Base-by-base conservation (phyloP, 2,888 invertebrate genomes). In the Luperina testacea region DNA sequence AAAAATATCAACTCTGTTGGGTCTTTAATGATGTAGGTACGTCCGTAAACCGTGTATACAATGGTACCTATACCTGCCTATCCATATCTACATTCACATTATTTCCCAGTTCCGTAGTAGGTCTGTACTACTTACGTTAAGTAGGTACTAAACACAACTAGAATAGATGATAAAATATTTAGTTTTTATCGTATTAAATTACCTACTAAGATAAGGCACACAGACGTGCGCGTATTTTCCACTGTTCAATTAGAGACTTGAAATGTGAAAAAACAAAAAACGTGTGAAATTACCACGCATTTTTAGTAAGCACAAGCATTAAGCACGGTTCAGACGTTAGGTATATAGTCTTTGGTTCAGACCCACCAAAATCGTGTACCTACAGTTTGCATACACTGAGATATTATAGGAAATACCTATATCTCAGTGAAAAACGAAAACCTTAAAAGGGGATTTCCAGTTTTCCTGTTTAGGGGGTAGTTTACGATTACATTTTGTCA, bases 171-270 rank as follows among this genome's bases (percentile, higher is more conserved):
- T 70, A 32, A 69, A 32, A 32, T 53, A 61, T 15, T 8, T 61
- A 32, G 8, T 59, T 59, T 57, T 32, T 57, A 57, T 32, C 69
- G 24, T 69, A 51, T 24, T 45, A 45, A 67, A 5, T 17, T 67
- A 42, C 45, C 68, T 70, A 69, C 57, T 24, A 59, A 59, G 70
- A 70, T 70, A 59, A 70, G 32, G 32, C 69, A 42, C 42, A 45
- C 45, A 11, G 11, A 15, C 13, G 5, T 53, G 32, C 20, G 24
- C 57, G 20, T 13, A 69, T 53, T 51, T 51, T 8, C 13, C 13
- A 20, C 1, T 48, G 27, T 69, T 69, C 27, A 48, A 20, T 27
- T 69, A 3, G 4, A 27, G 45, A 7, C 27, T 27, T 5, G 32
- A 32, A 32, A n/a, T n/a, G n/a, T n/a, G n/a, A n/a, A n/a, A n/a